Percentiles rank a stretch among this genome's conserved stretches.
Conservation (phyloP, 2,888 invertebrate genomes). For the Galeruca laticollis region DNA sequence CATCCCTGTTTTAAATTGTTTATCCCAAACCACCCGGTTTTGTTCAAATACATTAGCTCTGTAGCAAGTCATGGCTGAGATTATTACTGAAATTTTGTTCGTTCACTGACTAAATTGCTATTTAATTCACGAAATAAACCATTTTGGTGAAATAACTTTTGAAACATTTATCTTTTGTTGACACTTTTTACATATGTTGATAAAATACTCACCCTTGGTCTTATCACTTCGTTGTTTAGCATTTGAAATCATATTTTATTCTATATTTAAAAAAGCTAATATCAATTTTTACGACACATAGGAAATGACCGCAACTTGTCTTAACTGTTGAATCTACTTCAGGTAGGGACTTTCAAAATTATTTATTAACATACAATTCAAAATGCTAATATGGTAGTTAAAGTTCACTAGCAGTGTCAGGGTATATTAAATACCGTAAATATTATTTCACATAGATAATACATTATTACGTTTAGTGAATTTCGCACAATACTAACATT, state of each 20-base stretch:
- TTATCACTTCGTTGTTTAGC: conserved; percentile 31
- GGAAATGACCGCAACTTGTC: neutral
- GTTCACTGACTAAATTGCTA: too few species aligned
- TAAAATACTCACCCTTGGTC: conserved; percentile 32
- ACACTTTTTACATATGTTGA: neutral
- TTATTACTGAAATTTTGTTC: too few species aligned
- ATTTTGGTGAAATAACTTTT: too few species aligned
- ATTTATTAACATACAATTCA: conserved; percentile 44
- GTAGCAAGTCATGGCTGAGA: too few species aligned
- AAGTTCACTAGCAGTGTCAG: conserved; percentile 38
- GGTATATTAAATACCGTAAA: neutral
- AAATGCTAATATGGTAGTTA: conserved; percentile 31
- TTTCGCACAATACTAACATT: neutral
- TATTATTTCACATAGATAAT: neutral
- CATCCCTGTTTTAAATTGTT: too few species aligned
- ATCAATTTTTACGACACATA: neutral
- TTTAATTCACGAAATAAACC: too few species aligned
- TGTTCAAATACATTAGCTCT: too few species aligned
- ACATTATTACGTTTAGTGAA: neutral
- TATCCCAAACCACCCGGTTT: too few species aligned
- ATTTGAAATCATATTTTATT: conserved; percentile 19
- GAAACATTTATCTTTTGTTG: too few species aligned
- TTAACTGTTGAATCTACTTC: conserved; percentile 3
- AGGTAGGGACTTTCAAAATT: neutral
- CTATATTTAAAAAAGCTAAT: neutral